These are phyloP conservation scores for Microcaecilia unicolor DNA, from an alignment of 2,797 vertebrate genomes.

Conservation along the genomic window DNA sequence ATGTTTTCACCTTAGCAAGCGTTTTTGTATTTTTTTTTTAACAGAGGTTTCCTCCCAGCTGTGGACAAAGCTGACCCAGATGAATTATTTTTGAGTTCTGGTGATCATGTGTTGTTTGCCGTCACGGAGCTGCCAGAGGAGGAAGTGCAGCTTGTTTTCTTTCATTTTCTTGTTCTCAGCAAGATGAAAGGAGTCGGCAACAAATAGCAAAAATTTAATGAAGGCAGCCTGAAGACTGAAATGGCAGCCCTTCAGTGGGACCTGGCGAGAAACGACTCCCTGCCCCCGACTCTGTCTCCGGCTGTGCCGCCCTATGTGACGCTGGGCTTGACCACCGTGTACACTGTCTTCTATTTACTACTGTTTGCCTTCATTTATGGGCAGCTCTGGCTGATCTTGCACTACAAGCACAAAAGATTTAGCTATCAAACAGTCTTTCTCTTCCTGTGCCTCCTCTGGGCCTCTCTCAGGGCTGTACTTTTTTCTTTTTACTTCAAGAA, in stretches of 20 bases:
- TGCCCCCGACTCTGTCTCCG: constrained; percentile 73
- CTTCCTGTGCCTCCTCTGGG: constrained; percentile 92
- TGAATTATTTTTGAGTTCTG: constrained; percentile 53
- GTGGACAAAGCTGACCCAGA: constrained; percentile 55
- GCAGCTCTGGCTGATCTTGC: constrained; percentile 91
- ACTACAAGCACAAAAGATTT: constrained; percentile 86
- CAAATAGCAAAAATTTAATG: constrained; percentile 19
- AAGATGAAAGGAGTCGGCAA: constrained; percentile 37
- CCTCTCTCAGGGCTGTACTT: constrained; percentile 83
- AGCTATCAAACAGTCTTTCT: constrained; percentile 95
- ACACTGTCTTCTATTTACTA: constrained; percentile 84
- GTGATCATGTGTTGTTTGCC: constrained; percentile 69
- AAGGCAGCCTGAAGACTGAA: constrained; percentile 8
- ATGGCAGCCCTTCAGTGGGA: constrained; percentile 54
- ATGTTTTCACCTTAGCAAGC: constrained; percentile 18
- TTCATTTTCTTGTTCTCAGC: constrained; percentile 37
- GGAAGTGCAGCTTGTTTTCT: constrained; percentile 69
- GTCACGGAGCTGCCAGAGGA: constrained; percentile 51
- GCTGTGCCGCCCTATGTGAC: constrained; percentile 85
- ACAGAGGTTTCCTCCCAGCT: constrained; percentile 49
- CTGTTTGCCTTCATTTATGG: constrained; percentile 84
- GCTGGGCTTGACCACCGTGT: constrained; percentile 80
- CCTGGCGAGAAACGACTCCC: constrained; percentile 45
- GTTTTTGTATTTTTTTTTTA: constrained; percentile 27
- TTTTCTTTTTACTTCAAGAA: constrained; percentile 95